These are phyloP conservation scores for Lycodopsis pacificus DNA, from an alignment of 2,797 vertebrate genomes.

Conservation along the genomic window DNA sequence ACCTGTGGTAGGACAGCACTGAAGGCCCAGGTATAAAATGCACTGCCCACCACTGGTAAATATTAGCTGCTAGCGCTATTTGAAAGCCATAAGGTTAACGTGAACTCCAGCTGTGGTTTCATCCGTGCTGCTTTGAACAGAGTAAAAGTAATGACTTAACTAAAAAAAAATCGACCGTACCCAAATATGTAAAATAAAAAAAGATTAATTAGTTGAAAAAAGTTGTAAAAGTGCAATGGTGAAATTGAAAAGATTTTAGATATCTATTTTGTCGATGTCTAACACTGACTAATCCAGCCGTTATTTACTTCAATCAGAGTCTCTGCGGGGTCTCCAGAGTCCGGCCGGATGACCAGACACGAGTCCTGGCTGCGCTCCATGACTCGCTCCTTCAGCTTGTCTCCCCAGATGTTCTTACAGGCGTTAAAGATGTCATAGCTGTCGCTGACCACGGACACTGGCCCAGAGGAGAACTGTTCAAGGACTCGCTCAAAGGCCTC, in stretches of 20 bases:
- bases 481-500: conserved; percentile 83
- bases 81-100: too few relatives aligned
- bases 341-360: conserved; percentile 83
- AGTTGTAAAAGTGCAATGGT: not conserved
- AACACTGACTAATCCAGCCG: not conserved
- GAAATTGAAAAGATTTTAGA: not conserved
- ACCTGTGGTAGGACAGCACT: too few relatives aligned
- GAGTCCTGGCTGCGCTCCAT: conserved; percentile 84
- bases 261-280: not conserved
- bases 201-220: too few relatives aligned
- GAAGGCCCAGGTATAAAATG: too few relatives aligned
- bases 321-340: conserved; percentile 85
- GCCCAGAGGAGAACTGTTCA: conserved; percentile 81
- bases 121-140: too few relatives aligned
- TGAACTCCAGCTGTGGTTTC: too few relatives aligned
- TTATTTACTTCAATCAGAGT: conserved; percentile 82
- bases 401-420: conserved; percentile 86
- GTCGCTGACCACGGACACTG: conserved; percentile 86
- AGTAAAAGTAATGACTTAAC: too few relatives aligned
- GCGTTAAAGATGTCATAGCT: conserved; percentile 88
- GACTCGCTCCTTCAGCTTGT: conserved; percentile 84
- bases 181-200: not conserved
- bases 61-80: too few relatives aligned
- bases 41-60: too few relatives aligned
- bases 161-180: too few relatives aligned